Percentiles rank a stretch among this genome's conserved stretches.
Evolutionary conservation across 2,888 invertebrate genomes (phyloP).

Genomic region (Encarsia formosa): DNA sequence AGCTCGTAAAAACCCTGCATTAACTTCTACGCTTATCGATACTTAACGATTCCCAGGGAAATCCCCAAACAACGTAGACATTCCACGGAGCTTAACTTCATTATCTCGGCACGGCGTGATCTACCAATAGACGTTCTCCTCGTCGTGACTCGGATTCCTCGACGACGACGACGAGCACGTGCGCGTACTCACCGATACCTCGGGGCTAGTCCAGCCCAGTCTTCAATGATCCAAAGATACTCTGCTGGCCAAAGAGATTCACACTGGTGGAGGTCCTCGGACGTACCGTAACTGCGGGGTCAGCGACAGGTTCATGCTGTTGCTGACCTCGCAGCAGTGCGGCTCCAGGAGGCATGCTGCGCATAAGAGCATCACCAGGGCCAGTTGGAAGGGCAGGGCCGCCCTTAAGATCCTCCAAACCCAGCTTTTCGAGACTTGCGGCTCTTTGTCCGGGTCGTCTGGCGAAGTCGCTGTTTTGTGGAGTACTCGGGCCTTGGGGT

Average conservation of each 20-base stretch:
- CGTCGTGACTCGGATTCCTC: neutral
- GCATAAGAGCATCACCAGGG: conserved; percentile 68
- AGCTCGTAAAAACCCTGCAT: too few relatives aligned
- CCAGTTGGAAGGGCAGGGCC: conserved; percentile 75
- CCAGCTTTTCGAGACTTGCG: conserved; percentile 60
- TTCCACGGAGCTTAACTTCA: conserved; percentile 9
- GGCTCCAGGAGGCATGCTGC: conserved; percentile 72
- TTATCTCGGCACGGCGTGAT: neutral
- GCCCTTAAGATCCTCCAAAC: conserved; percentile 68
- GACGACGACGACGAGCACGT: too few relatives aligned
- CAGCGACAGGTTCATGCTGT: conserved; percentile 70
- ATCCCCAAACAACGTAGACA: conserved; percentile 16
- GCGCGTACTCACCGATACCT: too few relatives aligned
- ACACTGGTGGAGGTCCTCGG: conserved; percentile 78
- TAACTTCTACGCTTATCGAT: too few relatives aligned
- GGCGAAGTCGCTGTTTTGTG: too few relatives aligned
- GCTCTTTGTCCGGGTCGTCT: conserved; percentile 54
- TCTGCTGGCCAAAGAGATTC: conserved; percentile 41
- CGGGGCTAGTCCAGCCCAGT: neutral
- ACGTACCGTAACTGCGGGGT: conserved; percentile 79
- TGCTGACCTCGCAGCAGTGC: conserved; percentile 73
- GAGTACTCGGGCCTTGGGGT: conserved; percentile 10
- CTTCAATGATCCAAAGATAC: neutral
- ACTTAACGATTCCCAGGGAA: neutral
- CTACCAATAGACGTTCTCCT: neutral